Conservation (phyloP, 1,140 invertebrate species). For the Drusus annulatus region DNA sequence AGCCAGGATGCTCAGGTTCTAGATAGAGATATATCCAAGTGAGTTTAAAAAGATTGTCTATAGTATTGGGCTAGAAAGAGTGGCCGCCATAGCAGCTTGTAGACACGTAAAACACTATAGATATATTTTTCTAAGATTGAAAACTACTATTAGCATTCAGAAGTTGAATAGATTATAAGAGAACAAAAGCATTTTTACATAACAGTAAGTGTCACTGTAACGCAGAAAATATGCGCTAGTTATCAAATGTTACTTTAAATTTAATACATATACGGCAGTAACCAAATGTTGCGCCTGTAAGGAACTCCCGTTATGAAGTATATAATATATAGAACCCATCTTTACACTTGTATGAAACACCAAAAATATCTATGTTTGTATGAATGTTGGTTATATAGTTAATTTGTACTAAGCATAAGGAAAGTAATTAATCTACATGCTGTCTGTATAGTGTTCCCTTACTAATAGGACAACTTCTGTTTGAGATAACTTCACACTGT, state of each 20-base stretch:
- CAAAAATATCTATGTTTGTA: slow-evolving; percentile 16
- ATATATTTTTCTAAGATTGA: slow-evolving; percentile 41
- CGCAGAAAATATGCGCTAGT: too few species aligned
- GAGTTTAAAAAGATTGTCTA: not conserved
- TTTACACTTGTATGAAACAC: slow-evolving; percentile 19
- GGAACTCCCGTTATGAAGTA: too few species aligned
- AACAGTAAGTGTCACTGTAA: not conserved
- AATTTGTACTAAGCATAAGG: slow-evolving; percentile 18
- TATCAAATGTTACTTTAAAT: too few species aligned
- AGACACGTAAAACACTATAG: slow-evolving; percentile 35
- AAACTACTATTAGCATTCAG: slow-evolving; percentile 30
- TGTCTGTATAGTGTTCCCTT: slow-evolving; percentile 7
- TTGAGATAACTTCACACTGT: too few species aligned
- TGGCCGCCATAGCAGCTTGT: slow-evolving; percentile 26
- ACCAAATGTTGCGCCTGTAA: slow-evolving; percentile 11
- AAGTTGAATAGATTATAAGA: slow-evolving; percentile 33
- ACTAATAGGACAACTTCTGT: not conserved
- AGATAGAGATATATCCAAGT: not conserved
- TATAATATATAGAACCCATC: too few species aligned
- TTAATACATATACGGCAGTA: not conserved
- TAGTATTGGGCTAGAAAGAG: not conserved
- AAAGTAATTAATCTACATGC: slow-evolving; percentile 13
- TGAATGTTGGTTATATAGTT: slow-evolving; percentile 21
- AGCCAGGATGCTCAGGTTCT: not conserved
- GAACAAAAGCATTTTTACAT: slow-evolving; percentile 26